Percentiles rank a stretch among this genome's conserved stretches.
Evolutionary conservation across 2,888 invertebrate species (phyloP).

Genomic region (Xanthorhoe spadicearia): DNA sequence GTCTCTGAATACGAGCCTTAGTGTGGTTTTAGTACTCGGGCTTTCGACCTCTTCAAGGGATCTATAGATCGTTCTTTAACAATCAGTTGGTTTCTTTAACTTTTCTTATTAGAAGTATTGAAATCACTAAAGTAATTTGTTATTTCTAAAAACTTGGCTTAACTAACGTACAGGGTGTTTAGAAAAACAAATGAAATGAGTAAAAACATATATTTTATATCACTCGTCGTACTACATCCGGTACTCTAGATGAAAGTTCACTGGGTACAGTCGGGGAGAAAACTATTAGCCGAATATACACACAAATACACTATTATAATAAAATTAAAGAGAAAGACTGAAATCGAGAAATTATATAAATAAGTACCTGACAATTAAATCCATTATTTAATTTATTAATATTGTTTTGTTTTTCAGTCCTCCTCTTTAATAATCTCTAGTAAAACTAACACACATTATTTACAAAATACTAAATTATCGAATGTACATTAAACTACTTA

Average conservation of each 20-base stretch:
- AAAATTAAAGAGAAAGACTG: constrained; percentile 32
- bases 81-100: too few relatives aligned
- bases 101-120: too few relatives aligned
- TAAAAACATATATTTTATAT: constrained; percentile 85
- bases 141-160: background rate
- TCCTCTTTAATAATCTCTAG: constrained; percentile 44
- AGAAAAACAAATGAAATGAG: constrained; percentile 68
- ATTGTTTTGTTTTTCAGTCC: constrained; percentile 25
- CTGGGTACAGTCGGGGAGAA: constrained; percentile 61
- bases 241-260: constrained; percentile 46
- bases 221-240: constrained; percentile 74
- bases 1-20: too few relatives aligned
- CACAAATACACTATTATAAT: constrained; percentile 60
- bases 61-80: too few relatives aligned
- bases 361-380: constrained; percentile 8
- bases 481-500: constrained; percentile 46
- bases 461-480: constrained; percentile 57
- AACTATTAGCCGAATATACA: constrained; percentile 61
- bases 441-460: constrained; percentile 61
- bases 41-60: too few relatives aligned
- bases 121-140: too few relatives aligned
- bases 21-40: too few relatives aligned
- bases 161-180: constrained; percentile 3
- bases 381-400: background rate
- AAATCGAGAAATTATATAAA: constrained; percentile 12